Evolutionary conservation across 2,888 invertebrate genomes (phyloP).

Genomic region (Trissolcus brochymenae): DNA sequence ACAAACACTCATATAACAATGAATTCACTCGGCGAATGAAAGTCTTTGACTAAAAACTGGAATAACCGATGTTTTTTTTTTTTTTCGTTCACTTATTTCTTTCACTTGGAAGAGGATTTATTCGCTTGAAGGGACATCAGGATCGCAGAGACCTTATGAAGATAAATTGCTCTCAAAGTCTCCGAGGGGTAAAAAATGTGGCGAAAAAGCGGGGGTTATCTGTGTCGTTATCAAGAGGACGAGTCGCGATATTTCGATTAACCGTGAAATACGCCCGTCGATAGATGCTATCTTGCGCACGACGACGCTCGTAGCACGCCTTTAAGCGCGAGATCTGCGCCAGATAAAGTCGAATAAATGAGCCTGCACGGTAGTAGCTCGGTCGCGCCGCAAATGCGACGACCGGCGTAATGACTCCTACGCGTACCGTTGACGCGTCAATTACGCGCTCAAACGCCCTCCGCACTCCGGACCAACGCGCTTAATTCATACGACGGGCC

Average conservation of each 20-base stretch:
- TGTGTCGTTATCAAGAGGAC: constrained; percentile 34
- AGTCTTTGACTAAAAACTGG: no score
- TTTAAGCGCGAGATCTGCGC: constrained; percentile 56
- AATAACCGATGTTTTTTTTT: no score
- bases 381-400: constrained; percentile 44
- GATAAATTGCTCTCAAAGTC: constrained; percentile 10
- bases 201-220: constrained; percentile 17
- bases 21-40: no score
- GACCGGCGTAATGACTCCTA: constrained; percentile 54
- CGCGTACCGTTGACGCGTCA: constrained; percentile 59
- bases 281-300: constrained; percentile 58
- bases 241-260: constrained; percentile 54
- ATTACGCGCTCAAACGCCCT: constrained; percentile 49
- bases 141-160: constrained; percentile 6
- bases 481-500: constrained; percentile 37
- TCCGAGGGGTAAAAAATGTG: background rate
- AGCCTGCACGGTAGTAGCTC: constrained; percentile 46
- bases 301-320: constrained; percentile 47
- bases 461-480: constrained; percentile 34
- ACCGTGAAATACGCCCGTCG: constrained; percentile 56
- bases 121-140: background rate
- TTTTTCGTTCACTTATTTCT: no score
- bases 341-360: constrained; percentile 64
- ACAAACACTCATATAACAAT: background rate
- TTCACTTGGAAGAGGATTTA: background rate